Base-by-base conservation (phyloP, 1,140 invertebrate genomes). In the Zaprionus nigranus region DNA sequence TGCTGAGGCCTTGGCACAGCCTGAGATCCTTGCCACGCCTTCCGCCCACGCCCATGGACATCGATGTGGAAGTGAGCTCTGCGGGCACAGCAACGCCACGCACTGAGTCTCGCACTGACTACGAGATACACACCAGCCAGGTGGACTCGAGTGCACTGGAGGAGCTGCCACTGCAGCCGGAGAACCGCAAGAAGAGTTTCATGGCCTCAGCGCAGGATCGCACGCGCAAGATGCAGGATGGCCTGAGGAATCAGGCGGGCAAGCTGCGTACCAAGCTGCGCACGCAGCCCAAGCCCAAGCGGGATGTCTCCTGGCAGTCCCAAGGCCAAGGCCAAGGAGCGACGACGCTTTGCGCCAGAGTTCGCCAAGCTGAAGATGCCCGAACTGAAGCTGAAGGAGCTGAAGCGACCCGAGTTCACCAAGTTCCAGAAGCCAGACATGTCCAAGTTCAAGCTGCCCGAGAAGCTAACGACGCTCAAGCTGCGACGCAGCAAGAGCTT, bases 51-150 rank as follows among this genome's bases (percentile, higher is more conserved):
- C 82, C 78, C 43, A 87, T 91, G 75, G 80, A 90, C 28, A 79
- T 90, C 69, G 85, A 88, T 38, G n/a, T 56, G 6, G 68, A 85
- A 36, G 73, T 90, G 24, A 92, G 87, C 56, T 91, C 91, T 11
- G 72, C 66, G 15, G 80, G 64, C 22, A 79, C 62, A 26, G 85
- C 94, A 6, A 94, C 94, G 51, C 94, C 94, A 49, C 94, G 93
- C 17, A 93, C 94, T 30, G 94, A 94, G 79, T 95, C 95, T 26
- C 94, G 94, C 77, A 95, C 94, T 17, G 95, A 95, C 81, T 95
- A 94, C 90, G 95, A 96, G 91, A 92, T 96, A 63, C 95, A 95
- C 78, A 95, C 95, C 43, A 95, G 94, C 91, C 95, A 96, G 93
- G 94, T 95, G 62, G 95, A 96, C 90, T 95, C 95, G 20, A 94